Conservation (phyloP, 2,797 vertebrate genomes). For the Parotocinclus haroldoi region DNA sequence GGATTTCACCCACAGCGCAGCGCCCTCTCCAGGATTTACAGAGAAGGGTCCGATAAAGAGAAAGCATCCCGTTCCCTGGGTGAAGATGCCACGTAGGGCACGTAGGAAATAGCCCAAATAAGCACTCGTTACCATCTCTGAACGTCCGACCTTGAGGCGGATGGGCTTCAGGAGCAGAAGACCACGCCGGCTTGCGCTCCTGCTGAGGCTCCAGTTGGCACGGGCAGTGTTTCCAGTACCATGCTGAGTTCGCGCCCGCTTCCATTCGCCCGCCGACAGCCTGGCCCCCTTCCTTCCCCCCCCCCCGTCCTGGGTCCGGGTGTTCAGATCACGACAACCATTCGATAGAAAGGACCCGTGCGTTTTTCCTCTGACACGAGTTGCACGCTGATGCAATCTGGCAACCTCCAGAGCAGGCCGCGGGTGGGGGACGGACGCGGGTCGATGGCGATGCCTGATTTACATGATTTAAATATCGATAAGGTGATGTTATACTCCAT, state of each 20-base stretch:
- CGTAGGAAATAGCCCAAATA: too few relatives aligned
- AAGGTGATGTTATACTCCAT: constrained; percentile 72
- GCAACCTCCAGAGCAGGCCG: constrained; percentile 65
- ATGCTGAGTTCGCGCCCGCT: not conserved
- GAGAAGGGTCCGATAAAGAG: too few relatives aligned
- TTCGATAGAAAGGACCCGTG: constrained; percentile 73
- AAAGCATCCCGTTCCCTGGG: too few relatives aligned
- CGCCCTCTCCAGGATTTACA: too few relatives aligned
- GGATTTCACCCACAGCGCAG: too few relatives aligned
- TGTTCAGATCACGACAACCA: constrained; percentile 83
- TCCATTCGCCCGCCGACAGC: not conserved
- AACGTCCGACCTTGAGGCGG: too few relatives aligned
- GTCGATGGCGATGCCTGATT: constrained; percentile 64
- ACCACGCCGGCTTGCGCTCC: too few relatives aligned
- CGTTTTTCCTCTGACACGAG: constrained; percentile 59
- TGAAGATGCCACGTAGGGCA: too few relatives aligned
- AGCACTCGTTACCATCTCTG: too few relatives aligned
- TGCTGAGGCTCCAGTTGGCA: too few relatives aligned
- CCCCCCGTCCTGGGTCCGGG: constrained; percentile 39
- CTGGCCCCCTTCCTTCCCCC: not conserved
- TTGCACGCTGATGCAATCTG: constrained; percentile 58
- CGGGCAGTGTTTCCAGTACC: too few relatives aligned
- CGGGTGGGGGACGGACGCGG: constrained; percentile 65
- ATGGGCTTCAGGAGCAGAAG: too few relatives aligned
- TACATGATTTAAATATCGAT: constrained; percentile 77